These are phyloP conservation scores for Grantiella picta DNA, from an alignment of 2,113 vertebrate species.

Conservation along the genomic window DNA sequence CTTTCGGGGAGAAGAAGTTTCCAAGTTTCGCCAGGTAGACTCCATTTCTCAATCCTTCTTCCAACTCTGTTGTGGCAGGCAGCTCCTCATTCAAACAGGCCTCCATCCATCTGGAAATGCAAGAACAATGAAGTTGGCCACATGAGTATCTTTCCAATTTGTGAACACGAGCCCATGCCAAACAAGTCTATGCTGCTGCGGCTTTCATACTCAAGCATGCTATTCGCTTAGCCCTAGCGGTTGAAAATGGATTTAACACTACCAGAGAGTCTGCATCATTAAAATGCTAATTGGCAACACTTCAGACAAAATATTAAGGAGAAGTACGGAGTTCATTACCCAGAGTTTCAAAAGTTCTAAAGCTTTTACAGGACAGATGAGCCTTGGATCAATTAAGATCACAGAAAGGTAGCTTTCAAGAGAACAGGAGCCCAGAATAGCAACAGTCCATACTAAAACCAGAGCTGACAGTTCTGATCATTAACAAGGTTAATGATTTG, in stretches of 20 bases:
- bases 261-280: neutral
- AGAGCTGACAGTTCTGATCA: neutral
- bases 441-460: neutral
- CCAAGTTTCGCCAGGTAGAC: constrained; percentile 97
- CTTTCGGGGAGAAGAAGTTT: constrained; percentile 94
- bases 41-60: constrained; percentile 94
- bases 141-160: neutral
- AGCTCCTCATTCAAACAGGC: constrained; percentile 94
- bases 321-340: neutral
- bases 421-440: neutral
- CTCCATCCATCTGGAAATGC: constrained; percentile 90
- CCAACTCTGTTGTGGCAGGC: constrained; percentile 94
- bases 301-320: neutral
- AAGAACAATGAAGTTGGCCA: neutral
- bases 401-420: neutral
- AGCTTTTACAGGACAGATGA: neutral
- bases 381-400: neutral
- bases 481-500: neutral
- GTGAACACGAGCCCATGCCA: neutral
- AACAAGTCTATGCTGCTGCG: neutral
- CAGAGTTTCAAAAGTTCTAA: neutral
- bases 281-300: neutral
- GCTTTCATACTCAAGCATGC: neutral
- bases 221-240: neutral
- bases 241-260: fast-evolving